Percentiles rank a stretch among this genome's conserved stretches.
These are phyloP conservation scores for Halcyon leucocephala DNA, from an alignment of 2,797 vertebrate species.

Conservation along the genomic window DNA sequence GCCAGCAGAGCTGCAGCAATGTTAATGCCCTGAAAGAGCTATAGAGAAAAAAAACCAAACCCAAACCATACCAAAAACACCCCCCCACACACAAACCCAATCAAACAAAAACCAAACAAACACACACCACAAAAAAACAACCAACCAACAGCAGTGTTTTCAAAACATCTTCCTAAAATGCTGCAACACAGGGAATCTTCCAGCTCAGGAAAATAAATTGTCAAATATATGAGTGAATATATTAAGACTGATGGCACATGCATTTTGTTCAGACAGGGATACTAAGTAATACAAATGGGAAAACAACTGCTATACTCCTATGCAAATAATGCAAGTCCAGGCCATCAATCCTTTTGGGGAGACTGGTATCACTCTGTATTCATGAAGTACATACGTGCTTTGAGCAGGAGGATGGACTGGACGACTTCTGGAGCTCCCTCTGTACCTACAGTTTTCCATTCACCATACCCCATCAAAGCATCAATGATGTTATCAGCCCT, in stretches of 20 bases:
- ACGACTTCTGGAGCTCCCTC: not conserved
- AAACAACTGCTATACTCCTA: constrained; percentile 6
- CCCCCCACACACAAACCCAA: too few relatives aligned
- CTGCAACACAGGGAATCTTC: not conserved
- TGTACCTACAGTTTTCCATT: not conserved
- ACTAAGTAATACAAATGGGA: constrained; percentile 18
- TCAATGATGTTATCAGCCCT: not conserved
- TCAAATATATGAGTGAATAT: not conserved
- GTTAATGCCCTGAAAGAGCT: not conserved
- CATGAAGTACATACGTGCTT: not conserved
- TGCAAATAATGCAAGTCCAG: constrained; percentile 6
- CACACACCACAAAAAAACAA: not conserved
- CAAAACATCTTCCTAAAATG: not conserved
- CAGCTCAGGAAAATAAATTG: not conserved
- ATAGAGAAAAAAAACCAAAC: not conserved
- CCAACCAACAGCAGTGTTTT: not conserved
- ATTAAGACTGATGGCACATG: not conserved
- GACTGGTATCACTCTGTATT: not conserved
- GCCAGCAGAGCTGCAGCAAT: not conserved
- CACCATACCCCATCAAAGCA: not conserved
- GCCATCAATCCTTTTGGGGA: not conserved
- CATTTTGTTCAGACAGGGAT: not conserved
- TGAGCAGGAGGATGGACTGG: not conserved
- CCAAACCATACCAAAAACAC: too few relatives aligned
- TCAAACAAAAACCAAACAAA: too few relatives aligned